These are phyloP conservation scores for Microcebus jonahi DNA, from an alignment of 2,113 vertebrate genomes.

Conservation along the genomic window DNA sequence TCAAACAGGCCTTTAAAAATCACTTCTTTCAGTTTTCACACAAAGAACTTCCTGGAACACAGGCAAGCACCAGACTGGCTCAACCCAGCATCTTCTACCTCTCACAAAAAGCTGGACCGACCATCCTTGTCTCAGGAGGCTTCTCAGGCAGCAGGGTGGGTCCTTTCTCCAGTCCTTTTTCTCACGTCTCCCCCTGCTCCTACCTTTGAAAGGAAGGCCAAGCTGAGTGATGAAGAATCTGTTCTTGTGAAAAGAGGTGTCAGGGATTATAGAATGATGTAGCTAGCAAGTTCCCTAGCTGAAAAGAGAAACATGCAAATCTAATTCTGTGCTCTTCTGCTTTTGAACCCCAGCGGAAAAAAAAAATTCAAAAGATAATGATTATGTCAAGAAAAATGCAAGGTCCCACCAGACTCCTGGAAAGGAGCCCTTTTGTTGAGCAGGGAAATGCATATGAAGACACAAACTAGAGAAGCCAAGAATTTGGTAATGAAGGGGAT, in stretches of 20 bases:
- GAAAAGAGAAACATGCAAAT: neutral
- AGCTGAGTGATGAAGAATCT: neutral
- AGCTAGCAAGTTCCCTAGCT: neutral
- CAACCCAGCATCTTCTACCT: neutral
- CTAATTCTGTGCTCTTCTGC: neutral
- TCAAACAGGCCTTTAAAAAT: constrained; percentile 12
- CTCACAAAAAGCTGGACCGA: neutral
- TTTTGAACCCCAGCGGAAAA: neutral
- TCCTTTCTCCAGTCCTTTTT: neutral
- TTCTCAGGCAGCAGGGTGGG: neutral
- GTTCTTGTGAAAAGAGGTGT: neutral
- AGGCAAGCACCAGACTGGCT: neutral
- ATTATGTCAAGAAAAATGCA: constrained; percentile 6
- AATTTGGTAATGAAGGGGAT: neutral
- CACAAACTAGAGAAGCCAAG: neutral
- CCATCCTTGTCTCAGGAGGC: neutral
- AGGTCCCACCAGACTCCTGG: neutral
- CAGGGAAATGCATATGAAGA: neutral
- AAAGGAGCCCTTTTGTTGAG: neutral
- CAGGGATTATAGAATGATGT: neutral
- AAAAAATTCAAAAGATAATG: neutral
- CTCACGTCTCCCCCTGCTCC: neutral
- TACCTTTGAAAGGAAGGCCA: neutral
- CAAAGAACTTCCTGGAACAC: constrained; percentile 25
- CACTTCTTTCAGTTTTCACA: constrained; percentile 1